These are phyloP conservation scores for Octodonta nipae DNA, from an alignment of 2,888 invertebrate genomes.

Conservation along the genomic window DNA sequence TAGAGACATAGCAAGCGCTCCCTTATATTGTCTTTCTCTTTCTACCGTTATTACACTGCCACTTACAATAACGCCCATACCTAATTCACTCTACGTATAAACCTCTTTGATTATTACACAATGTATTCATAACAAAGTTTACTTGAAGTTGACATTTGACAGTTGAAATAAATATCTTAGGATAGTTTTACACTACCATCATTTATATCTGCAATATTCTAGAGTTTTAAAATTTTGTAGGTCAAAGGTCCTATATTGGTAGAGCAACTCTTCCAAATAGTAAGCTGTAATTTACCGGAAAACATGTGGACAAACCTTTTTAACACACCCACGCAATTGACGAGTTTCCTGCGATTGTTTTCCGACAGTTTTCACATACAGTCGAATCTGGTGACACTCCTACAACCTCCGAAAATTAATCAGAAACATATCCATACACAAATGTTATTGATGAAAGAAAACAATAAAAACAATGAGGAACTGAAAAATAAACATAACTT, in stretches of 20 bases:
- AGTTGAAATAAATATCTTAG: too few species aligned
- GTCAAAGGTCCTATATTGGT: slow-evolving; percentile 58
- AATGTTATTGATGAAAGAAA: slow-evolving; percentile 19
- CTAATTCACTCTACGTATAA: too few species aligned
- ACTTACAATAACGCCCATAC: too few species aligned
- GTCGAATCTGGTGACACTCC: slow-evolving; percentile 75
- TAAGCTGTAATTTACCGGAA: slow-evolving; percentile 45
- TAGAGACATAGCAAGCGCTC: too few species aligned
- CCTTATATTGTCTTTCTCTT: too few species aligned
- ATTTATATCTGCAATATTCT: too few species aligned
- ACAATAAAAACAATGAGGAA: slow-evolving; percentile 19
- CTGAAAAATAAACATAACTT: slow-evolving; percentile 24
- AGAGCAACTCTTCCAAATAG: slow-evolving; percentile 74
- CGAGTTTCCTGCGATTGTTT: slow-evolving; percentile 82
- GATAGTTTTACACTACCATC: too few species aligned
- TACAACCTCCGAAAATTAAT: slow-evolving; percentile 61
- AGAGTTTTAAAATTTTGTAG: too few species aligned
- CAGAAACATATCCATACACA: slow-evolving; percentile 30
- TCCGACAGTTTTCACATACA: slow-evolving; percentile 91
- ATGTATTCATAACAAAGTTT: too few species aligned
- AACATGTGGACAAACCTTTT: slow-evolving; percentile 67
- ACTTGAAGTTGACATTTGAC: too few species aligned
- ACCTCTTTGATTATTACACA: too few species aligned
- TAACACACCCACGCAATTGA: slow-evolving; percentile 78
- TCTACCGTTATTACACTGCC: too few species aligned